A percentile compares a stretch with the other conserved stretches of the same genome.
phyloP scores from a whole-genome alignment of 2,888 invertebrate species.

The Melanchra persicariae region DNA sequence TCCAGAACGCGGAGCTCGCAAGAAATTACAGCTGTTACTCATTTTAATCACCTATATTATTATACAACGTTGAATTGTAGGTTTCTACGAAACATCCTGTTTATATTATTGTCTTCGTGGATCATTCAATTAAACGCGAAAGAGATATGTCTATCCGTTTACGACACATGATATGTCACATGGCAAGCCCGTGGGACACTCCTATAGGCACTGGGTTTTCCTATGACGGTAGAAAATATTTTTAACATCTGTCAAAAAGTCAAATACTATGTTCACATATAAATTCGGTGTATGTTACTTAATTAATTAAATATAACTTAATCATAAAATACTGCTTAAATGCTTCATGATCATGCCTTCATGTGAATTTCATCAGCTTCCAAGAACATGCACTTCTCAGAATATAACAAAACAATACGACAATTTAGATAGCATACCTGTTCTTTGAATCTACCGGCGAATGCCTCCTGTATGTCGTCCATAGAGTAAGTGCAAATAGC shows the following conservation, averaged over 20 bases:
- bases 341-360: background rate
- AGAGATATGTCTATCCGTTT: slow-evolving; percentile 15
- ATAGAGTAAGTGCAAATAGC: slow-evolving; percentile 93
- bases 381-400: background rate
- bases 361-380: background rate
- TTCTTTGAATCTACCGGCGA: slow-evolving; percentile 93
- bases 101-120: slow-evolving; percentile 16
- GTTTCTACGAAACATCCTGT: slow-evolving; percentile 10
- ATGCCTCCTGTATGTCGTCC: slow-evolving; percentile 92
- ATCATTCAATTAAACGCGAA: slow-evolving; percentile 41
- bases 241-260: background rate
- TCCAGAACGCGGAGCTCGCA: slow-evolving; percentile 49
- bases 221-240: background rate
- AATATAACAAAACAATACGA: slow-evolving; percentile 13
- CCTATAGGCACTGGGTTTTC: background rate
- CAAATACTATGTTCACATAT: background rate
- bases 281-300: no score
- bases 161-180: slow-evolving; percentile 31
- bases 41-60: slow-evolving; percentile 50
- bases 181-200: slow-evolving; percentile 5
- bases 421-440: slow-evolving; percentile 78
- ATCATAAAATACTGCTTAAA: background rate
- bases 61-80: slow-evolving; percentile 32
- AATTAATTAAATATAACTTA: background rate
- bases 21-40: slow-evolving; percentile 54